phyloP scores from a whole-genome alignment of 1,140 invertebrate genomes.

The Heliconius melpomene region DNA sequence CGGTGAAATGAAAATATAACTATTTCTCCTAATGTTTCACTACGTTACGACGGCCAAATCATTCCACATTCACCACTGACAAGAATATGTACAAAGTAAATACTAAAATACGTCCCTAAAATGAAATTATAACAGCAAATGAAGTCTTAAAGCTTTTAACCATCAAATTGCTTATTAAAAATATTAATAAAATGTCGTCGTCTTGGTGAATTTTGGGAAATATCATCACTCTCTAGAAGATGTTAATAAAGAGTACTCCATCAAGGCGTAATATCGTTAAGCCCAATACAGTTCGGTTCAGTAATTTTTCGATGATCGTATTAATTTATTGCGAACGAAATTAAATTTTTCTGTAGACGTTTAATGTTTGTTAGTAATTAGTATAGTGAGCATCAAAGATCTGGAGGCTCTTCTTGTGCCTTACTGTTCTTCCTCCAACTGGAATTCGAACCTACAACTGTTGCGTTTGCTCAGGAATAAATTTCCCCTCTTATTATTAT shows the following conservation, averaged over 20 bases:
- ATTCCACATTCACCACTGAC: not conserved
- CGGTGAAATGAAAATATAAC: no score
- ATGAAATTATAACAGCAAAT: not conserved
- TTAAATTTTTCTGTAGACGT: constrained; percentile 27
- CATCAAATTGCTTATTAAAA: constrained; percentile 13
- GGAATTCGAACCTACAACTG: no score
- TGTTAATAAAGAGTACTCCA: constrained; percentile 26
- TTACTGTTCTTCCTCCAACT: no score
- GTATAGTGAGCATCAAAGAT: not conserved
- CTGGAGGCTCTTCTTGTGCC: no score
- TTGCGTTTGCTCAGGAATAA: no score
- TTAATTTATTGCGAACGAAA: constrained; percentile 32
- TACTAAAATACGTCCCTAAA: not conserved
- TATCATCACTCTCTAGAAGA: constrained; percentile 2
- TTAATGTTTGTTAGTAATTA: not conserved
- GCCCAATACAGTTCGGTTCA: constrained; percentile 28
- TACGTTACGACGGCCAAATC: not conserved
- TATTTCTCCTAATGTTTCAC: no score
- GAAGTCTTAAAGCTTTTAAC: constrained; percentile 13
- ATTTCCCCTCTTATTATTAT: not conserved
- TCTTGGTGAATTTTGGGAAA: constrained; percentile 13
- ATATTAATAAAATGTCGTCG: constrained; percentile 1
- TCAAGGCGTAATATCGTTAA: constrained; percentile 22
- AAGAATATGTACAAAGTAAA: not conserved
- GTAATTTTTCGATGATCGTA: constrained; percentile 35